A percentile compares a stretch with the other conserved stretches of the same genome.
These are phyloP conservation scores for Serilophus lunatus DNA, from an alignment of 2,113 vertebrate genomes.

Conservation along the genomic window DNA sequence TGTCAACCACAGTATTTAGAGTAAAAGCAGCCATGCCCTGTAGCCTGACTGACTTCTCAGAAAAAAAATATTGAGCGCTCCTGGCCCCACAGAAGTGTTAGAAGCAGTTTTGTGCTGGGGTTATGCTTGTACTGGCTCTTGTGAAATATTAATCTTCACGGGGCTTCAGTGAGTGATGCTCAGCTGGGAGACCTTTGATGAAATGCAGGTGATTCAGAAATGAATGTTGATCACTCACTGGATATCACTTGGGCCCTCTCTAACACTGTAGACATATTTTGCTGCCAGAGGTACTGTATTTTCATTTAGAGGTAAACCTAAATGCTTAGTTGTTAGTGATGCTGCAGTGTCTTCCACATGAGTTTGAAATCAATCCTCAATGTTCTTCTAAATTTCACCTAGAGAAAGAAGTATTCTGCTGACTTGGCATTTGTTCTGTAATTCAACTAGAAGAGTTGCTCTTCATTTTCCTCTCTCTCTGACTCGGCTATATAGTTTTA, in stretches of 20 bases:
- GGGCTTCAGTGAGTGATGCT: not conserved
- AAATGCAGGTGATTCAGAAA: not conserved
- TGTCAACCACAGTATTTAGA: not conserved
- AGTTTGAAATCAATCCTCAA: not conserved
- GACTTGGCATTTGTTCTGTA: not conserved
- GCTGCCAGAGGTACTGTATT: not conserved
- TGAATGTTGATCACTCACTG: not conserved
- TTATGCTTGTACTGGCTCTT: not conserved
- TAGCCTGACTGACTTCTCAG: not conserved
- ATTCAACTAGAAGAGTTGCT: not conserved
- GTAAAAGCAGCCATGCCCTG: fast-evolving
- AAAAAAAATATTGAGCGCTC: not conserved
- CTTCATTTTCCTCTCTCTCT: not conserved
- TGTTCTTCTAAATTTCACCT: not conserved
- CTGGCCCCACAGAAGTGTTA: not conserved
- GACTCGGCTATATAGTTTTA: not conserved
- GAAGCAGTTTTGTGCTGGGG: not conserved
- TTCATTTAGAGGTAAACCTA: not conserved
- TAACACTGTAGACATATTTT: not conserved
- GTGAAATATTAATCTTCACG: not conserved
- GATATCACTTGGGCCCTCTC: not conserved
- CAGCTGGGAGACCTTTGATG: not conserved
- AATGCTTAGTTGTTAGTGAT: not conserved
- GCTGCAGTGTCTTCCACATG: fast-evolving
- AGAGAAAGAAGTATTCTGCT: not conserved